Evolutionary conservation across 2,888 invertebrate species (phyloP).

Genomic region (Tryphoninae sp.): DNA sequence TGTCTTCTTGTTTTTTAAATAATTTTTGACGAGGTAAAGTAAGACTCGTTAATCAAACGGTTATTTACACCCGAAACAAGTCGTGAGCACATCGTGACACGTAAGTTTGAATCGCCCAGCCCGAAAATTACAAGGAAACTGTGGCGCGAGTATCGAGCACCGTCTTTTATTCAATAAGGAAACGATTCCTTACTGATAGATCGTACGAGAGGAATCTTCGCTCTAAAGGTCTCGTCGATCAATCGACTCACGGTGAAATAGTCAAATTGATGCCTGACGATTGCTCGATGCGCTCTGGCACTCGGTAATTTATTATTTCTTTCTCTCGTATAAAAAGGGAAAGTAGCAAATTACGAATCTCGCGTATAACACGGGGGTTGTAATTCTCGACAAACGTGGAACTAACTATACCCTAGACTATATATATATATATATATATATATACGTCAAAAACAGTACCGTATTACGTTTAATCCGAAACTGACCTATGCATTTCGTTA

Average conservation of each 20-base stretch:
- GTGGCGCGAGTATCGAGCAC: neutral
- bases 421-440: neutral
- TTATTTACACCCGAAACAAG: neutral
- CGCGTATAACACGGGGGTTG: neutral
- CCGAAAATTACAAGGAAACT: constrained; percentile 42
- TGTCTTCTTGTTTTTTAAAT: no score
- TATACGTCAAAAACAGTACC: neutral
- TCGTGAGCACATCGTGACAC: neutral
- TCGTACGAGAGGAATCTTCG: constrained; percentile 24
- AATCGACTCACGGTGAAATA: neutral
- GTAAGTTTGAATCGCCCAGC: neutral
- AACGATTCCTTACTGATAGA: constrained; percentile 17
- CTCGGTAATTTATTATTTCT: constrained; percentile 10
- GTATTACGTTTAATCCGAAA: constrained; percentile 26
- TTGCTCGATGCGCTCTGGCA: constrained; percentile 3
- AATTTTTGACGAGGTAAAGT: no score
- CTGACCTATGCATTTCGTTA: constrained; percentile 10
- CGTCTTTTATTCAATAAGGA: constrained; percentile 36
- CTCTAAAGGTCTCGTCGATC: constrained; percentile 42
- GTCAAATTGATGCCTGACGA: constrained; percentile 34
- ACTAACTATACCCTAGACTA: neutral
- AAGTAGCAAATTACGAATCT: constrained; percentile 48
- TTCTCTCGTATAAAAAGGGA: constrained; percentile 34
- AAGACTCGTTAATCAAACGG: neutral
- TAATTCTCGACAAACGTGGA: constrained; percentile 5